Evolutionary conservation across 2,113 vertebrate species (phyloP).

Genomic region (Solea senegalensis): DNA sequence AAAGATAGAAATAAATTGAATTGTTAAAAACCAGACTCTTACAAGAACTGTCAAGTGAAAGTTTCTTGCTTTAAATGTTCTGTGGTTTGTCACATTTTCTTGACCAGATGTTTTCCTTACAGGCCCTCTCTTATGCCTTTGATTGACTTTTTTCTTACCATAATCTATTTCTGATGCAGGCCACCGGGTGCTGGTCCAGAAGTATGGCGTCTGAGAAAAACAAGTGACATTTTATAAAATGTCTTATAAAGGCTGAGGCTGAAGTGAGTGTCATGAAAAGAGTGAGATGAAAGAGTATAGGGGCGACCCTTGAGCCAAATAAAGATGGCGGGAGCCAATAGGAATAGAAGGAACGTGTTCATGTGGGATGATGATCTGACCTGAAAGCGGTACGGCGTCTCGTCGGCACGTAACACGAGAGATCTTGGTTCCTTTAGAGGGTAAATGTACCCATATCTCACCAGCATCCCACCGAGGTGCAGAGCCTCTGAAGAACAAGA

Average conservation of each 20-base stretch:
- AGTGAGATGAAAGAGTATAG: not conserved
- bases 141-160: slow-evolving; percentile 78
- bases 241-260: no score
- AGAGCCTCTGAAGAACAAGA: slow-evolving; percentile 81
- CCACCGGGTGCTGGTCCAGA: slow-evolving; percentile 92
- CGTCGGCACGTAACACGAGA: slow-evolving; percentile 82
- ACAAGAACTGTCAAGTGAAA: no score
- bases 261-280: slow-evolving; percentile 80
- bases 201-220: slow-evolving; percentile 88
- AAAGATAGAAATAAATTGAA: not conserved
- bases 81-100: not conserved
- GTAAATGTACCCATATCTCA: slow-evolving; percentile 90
- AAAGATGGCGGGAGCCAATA: not conserved
- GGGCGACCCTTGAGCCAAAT: not conserved
- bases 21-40: no score
- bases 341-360: not conserved
- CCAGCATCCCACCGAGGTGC: slow-evolving; percentile 86
- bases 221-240: not conserved
- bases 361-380: slow-evolving; percentile 61
- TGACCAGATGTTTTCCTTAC: not conserved
- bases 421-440: slow-evolving; percentile 85
- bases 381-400: slow-evolving; percentile 92
- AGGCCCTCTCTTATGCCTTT: not conserved
- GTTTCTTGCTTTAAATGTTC: no score
- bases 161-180: slow-evolving; percentile 92